Percentiles rank a stretch among this genome's conserved stretches.
Evolutionary conservation across 2,113 vertebrate genomes (phyloP).

Genomic region (Regulus satrapa): DNA sequence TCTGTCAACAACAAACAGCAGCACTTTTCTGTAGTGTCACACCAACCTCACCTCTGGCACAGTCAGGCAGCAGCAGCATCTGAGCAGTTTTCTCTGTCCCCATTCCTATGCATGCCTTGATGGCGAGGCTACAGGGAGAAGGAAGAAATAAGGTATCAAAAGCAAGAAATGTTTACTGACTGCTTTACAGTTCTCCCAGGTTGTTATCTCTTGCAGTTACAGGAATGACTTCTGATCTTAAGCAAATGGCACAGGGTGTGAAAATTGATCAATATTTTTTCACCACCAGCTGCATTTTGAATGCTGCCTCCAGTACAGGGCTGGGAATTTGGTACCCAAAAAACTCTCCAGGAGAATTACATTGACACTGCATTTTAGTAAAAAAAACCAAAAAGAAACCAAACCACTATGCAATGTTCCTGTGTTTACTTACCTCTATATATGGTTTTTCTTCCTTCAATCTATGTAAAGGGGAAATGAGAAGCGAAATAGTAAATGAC

Average conservation of each 20-base stretch:
- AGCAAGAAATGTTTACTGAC: slow-evolving; percentile 2
- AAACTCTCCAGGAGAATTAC: neutral
- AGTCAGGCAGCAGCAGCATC: neutral
- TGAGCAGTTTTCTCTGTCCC: neutral
- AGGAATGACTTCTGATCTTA: slow-evolving; percentile 5
- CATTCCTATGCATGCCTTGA: neutral
- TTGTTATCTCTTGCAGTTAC: neutral
- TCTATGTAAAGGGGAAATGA: neutral
- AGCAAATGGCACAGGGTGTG: slow-evolving; percentile 20
- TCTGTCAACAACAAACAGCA: slow-evolving; percentile 19
- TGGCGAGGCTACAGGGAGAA: neutral
- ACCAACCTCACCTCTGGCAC: neutral
- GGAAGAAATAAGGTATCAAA: neutral
- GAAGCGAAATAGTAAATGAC: neutral
- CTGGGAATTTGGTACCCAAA: neutral
- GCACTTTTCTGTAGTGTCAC: neutral
- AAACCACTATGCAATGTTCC: neutral
- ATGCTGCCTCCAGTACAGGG: neutral
- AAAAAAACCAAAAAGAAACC: too few species aligned
- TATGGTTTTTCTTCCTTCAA: neutral
- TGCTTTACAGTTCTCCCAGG: neutral
- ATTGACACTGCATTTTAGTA: neutral
- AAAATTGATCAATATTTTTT: slow-evolving; percentile 32
- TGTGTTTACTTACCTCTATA: neutral
- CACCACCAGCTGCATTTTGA: neutral